phyloP scores from a whole-genome alignment of 2,113 vertebrate species.

The Dipodomys ordii region DNA sequence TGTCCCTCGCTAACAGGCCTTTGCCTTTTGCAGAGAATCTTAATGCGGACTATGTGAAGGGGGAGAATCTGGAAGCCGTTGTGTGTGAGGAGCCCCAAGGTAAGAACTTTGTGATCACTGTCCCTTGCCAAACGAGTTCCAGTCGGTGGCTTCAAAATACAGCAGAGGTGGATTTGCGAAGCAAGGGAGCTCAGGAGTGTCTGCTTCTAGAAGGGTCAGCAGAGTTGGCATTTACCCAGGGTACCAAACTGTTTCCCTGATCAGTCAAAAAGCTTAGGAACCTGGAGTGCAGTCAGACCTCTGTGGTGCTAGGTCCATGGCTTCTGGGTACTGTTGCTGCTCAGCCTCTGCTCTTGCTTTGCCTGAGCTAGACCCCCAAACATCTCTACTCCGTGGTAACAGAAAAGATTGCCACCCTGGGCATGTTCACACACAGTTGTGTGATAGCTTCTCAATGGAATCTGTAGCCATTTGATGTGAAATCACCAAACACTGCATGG shows the following conservation, averaged over 20 bases:
- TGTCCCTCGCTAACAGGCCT: neutral
- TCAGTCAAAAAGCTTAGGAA: neutral
- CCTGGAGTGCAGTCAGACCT: too few species aligned
- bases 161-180: neutral
- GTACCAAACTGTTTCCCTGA: neutral
- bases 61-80: conserved; percentile 93
- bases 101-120: conserved; percentile 77
- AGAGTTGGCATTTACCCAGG: too few species aligned
- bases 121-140: neutral
- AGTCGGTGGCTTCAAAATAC: neutral
- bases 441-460: neutral
- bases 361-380: neutral
- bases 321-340: neutral
- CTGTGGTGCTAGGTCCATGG: neutral
- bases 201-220: neutral
- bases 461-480: neutral
- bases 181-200: neutral
- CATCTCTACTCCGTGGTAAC: too few species aligned
- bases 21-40: conserved; percentile 91
- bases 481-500: neutral
- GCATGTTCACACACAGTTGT: neutral
- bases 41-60: conserved; percentile 92
- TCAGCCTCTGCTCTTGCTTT: neutral
- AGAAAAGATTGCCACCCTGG: too few species aligned
- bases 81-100: conserved; percentile 96